Evolutionary conservation across 2,113 vertebrate species (phyloP).

Genomic region (Anoplopoma fimbria): DNA sequence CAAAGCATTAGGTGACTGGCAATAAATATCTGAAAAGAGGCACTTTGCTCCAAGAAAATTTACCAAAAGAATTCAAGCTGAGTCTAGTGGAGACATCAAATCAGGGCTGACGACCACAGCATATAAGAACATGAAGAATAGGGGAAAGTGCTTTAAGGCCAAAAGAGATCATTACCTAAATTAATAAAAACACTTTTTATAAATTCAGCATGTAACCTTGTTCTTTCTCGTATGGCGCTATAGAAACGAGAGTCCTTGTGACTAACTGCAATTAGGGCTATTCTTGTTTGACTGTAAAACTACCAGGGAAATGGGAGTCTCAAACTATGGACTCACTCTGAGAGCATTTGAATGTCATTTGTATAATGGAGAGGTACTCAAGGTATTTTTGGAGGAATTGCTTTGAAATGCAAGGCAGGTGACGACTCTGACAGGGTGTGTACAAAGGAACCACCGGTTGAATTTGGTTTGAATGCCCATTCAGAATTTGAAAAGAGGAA

Average conservation of each 20-base stretch:
- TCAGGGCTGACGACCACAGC: constrained; percentile 26
- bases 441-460: constrained; percentile 19
- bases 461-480: constrained; percentile 64
- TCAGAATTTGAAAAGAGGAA: constrained; percentile 59
- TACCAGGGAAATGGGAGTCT: constrained; percentile 49
- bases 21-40: constrained; percentile 77
- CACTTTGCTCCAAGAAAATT: constrained; percentile 63
- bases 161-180: constrained; percentile 61
- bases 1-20: constrained; percentile 70
- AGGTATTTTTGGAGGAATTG: constrained; percentile 25
- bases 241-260: constrained; percentile 33
- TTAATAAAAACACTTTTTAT: constrained; percentile 57
- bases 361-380: constrained; percentile 64
- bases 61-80: constrained; percentile 41
- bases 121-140: constrained; percentile 40
- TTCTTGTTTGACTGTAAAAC: constrained; percentile 63
- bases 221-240: constrained; percentile 33
- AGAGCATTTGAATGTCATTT: constrained; percentile 69
- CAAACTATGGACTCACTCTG: constrained; percentile 42
- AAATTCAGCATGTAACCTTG: constrained; percentile 42
- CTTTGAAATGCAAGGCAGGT: constrained; percentile 72
- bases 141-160: constrained; percentile 24
- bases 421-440: constrained; percentile 11
- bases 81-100: constrained; percentile 45
- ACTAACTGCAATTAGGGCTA: constrained; percentile 56